Conservation (phyloP, 2,797 vertebrate species). For the Hybognathus amarus region DNA sequence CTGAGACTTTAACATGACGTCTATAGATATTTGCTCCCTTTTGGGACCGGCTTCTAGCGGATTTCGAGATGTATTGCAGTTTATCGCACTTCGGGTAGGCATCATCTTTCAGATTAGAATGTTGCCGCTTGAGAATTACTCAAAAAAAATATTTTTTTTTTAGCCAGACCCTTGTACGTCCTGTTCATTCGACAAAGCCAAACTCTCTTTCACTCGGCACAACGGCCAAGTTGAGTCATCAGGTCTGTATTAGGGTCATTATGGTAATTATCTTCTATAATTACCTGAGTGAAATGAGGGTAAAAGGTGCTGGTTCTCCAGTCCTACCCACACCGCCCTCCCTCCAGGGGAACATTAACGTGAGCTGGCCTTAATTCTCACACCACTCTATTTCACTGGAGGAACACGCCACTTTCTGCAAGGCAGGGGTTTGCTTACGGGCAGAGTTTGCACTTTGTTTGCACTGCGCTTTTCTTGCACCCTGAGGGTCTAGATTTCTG, state of each 20-base stretch:
- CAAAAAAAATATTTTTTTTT: too few species aligned
- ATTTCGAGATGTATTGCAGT: too few species aligned
- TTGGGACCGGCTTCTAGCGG: too few species aligned
- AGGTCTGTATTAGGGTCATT: conserved; percentile 77
- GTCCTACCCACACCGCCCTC: conserved; percentile 49
- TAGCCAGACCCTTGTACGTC: conserved; percentile 62
- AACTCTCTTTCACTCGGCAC: conserved; percentile 70
- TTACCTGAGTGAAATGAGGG: conserved; percentile 76
- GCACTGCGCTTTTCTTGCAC: not conserved
- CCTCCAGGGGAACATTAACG: conserved; percentile 61
- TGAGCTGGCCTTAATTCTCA: conserved; percentile 64
- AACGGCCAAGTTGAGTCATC: conserved; percentile 73
- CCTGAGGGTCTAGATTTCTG: conserved; percentile 45
- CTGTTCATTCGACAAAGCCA: conserved; percentile 75
- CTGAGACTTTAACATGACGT: too few species aligned
- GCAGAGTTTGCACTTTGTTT: conserved; percentile 18
- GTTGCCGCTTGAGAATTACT: too few species aligned
- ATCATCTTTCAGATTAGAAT: too few species aligned
- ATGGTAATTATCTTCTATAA: conserved; percentile 84
- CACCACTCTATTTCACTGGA: conserved; percentile 38
- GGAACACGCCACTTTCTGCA: conserved; percentile 56
- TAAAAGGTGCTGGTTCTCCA: conserved; percentile 68
- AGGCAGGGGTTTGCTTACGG: conserved; percentile 56
- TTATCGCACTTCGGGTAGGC: too few species aligned
- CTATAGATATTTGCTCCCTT: too few species aligned